Percentiles rank a stretch among this genome's conserved stretches.
Evolutionary conservation across 1,140 invertebrate species (phyloP).

Genomic region (Samia ricini): DNA sequence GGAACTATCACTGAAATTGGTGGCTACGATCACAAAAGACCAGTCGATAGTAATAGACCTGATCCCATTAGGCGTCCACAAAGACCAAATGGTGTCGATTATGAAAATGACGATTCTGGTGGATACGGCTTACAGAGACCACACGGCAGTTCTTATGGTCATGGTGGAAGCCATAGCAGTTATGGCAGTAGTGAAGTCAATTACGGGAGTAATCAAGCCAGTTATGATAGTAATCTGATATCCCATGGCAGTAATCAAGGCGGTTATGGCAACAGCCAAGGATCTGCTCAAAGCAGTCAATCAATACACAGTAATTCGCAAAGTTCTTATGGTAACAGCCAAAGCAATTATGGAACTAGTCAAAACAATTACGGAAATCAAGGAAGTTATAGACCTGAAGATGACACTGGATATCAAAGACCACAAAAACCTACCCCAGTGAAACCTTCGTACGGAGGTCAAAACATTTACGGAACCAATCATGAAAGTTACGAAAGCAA

Average conservation of each 20-base stretch:
- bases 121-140: slow-evolving; percentile 6
- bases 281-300: slow-evolving; percentile 3
- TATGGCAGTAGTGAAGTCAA: neutral
- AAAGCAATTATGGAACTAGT: slow-evolving; percentile 9
- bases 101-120: neutral
- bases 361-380: slow-evolving; percentile 4
- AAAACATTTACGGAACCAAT: neutral
- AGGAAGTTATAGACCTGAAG: neutral
- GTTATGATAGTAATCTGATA: slow-evolving; percentile 7
- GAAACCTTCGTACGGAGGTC: neutral
- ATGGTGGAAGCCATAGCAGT: neutral
- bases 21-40: slow-evolving; percentile 21
- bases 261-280: slow-evolving; percentile 15
- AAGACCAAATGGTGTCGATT: neutral
- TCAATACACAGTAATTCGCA: slow-evolving; percentile 8
- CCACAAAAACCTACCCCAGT: slow-evolving; percentile 5
- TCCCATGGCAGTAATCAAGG: slow-evolving; percentile 7
- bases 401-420: neutral
- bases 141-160: neutral
- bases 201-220: slow-evolving; percentile 12
- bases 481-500: slow-evolving; percentile 1
- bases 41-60: slow-evolving; percentile 3
- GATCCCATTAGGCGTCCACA: slow-evolving; percentile 4
- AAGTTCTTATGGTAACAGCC: neutral
- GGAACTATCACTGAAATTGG: slow-evolving; percentile 15